A percentile compares a stretch with the other conserved stretches of the same genome.
phyloP scores from a whole-genome alignment of 1,140 invertebrate genomes.

The Lepidotrigona ventralis region DNA sequence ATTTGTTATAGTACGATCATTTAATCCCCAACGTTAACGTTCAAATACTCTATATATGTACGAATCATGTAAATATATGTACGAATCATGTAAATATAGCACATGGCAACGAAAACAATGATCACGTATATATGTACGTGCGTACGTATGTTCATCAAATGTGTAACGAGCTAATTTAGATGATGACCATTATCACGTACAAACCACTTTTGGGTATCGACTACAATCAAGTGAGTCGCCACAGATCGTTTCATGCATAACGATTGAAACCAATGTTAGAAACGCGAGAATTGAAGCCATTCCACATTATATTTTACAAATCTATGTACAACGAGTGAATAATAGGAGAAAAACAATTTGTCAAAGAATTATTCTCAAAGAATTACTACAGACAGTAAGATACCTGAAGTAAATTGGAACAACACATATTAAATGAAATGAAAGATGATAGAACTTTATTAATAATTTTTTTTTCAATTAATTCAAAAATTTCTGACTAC shows the following conservation, averaged over 20 bases:
- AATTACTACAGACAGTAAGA: background rate
- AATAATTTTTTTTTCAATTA: background rate
- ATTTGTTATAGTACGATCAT: background rate
- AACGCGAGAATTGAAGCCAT: background rate
- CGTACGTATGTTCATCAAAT: background rate
- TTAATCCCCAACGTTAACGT: background rate
- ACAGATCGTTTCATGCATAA: background rate
- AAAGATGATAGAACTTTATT: background rate
- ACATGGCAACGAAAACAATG: background rate
- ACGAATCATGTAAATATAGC: background rate
- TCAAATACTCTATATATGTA: background rate
- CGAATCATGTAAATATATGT: background rate
- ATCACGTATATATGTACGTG: background rate
- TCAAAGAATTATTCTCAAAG: background rate
- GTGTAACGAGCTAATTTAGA: background rate
- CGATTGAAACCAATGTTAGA: too few species aligned
- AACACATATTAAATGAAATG: background rate
- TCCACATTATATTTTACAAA: background rate
- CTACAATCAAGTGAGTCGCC: background rate
- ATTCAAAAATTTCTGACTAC: background rate
- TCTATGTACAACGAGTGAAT: background rate
- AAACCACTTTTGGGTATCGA: background rate
- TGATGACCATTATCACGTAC: background rate
- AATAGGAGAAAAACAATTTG: background rate
- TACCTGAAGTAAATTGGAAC: background rate